Base-by-base conservation (phyloP, 2,888 invertebrate genomes). In the Keiferia lycopersicella region DNA sequence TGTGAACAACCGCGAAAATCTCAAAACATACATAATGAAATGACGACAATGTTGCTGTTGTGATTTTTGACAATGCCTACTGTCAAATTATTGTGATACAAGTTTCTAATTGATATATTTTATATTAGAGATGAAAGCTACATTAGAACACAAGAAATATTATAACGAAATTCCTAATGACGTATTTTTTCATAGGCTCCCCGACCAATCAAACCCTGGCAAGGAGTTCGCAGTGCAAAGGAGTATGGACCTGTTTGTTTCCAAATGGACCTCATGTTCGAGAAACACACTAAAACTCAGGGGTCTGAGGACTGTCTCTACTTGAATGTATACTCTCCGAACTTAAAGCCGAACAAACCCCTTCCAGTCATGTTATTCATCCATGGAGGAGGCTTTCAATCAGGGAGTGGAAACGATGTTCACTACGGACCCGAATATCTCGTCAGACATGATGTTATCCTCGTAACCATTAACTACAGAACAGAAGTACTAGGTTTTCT, bases 221-320 rank as follows among this genome's bases (percentile, higher is more conserved):
- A 68, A 38, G 83, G 83, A 16, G 73, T 83, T 1, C 74, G 78
- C 14, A 72, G 72, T 50, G 82, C 83, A 0, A 76, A 73, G 20
- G 62, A 75, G 50, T 76, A 75, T 63, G 81, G 80, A 3, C 64
- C 71, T 6, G 64, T 73, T 8, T 79, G 78, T 62, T 68, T 70
- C 45, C 81, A 81, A 64, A 68, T 65, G 18, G 73, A 77, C 30
- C 45, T 72, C 11, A 58, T 74, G 7, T 61, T 64, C 4, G 64
- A 66, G 12, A 18, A n/a, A 0, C 7, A 65, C 0, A 59, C 72
- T 1, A 3, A 65, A 0, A 59, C 72, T 2, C 63, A 65, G 0
- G 84, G 85, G 1, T 77, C 72, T 53, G 86, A 86, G 70, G 84
- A 86, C 67, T 84, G 84, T 60, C 70, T 86, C 3, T 84, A 80